phyloP scores from a whole-genome alignment of 1,140 invertebrate genomes.

The Hyphantria cunea region DNA sequence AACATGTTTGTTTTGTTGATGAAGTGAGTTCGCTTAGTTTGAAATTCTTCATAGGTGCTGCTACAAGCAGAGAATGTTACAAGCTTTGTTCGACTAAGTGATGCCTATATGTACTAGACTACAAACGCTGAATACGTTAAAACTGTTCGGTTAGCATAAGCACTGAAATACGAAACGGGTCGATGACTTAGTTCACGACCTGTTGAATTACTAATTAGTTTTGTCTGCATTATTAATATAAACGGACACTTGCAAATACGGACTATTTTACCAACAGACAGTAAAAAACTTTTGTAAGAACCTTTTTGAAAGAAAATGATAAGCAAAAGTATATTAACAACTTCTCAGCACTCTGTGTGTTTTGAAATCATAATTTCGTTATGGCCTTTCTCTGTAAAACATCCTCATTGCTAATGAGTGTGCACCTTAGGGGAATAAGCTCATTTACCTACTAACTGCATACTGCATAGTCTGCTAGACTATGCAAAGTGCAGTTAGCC shows the following conservation, averaged over 20 bases:
- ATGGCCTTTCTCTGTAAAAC: no score
- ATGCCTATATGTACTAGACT: neutral
- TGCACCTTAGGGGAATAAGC: constrained; percentile 58
- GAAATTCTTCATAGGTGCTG: constrained; percentile 52
- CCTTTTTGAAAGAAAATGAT: no score
- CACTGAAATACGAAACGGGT: neutral
- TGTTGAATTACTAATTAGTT: no score
- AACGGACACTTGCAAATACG: no score
- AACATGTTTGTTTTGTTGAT: constrained; percentile 64
- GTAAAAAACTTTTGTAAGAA: no score
- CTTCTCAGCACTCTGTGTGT: no score
- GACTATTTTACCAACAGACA: no score
- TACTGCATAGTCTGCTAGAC: no score
- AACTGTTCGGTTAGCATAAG: neutral
- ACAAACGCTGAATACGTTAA: constrained; percentile 27
- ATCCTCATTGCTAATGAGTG: constrained; percentile 58
- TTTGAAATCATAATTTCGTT: no score
- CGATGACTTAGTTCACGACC: neutral
- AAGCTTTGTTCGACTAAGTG: constrained; percentile 32
- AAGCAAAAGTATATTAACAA: no score
- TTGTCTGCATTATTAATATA: no score
- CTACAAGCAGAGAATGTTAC: constrained; percentile 43
- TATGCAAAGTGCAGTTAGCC: no score
- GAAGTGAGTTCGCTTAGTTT: constrained; percentile 59
- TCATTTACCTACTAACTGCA: constrained; percentile 62